Evolutionary conservation across 2,113 vertebrate genomes (phyloP), one percentile per base, ranked within the genome.

Genomic region (Beaufortia kweichowensis): DNA sequence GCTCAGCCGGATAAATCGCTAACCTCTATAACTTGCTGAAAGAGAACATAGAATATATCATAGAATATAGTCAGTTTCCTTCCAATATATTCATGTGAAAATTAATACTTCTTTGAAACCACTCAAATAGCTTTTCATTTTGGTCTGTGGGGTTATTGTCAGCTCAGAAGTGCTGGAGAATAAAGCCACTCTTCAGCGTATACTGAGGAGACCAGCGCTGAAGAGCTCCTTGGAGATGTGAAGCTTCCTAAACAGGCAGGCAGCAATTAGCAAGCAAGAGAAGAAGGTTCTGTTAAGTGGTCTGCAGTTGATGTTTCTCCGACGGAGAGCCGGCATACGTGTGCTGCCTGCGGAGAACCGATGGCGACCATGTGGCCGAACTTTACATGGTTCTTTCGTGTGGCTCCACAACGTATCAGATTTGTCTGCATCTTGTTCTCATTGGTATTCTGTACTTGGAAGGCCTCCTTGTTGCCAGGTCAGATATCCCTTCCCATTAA

Each of bases 401-500:
- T 11, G 15, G 15, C 3, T 46, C 43, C 43, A 48, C 73, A 48
- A 61, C 11, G 19, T 78, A 63, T 72, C 78, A 71, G 76, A 79
- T 84, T 63, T 28, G 19, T 35, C 35, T 33, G 66, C 33, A 69
- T 31, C 0, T 66, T 56, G 43, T 21, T 15, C 55, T 33, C 57
- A 81, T 86, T 88, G 85, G 81, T 86, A 87, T 84, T 85, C 79
- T 46, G 53, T 82, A 75, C 67, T 82, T 55, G 29, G 76, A 85
- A 81, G 73, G 15, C 28, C 69, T 67, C 65, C 65, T 43, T 60
- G 70, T 78, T 46, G 86, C 86, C 86, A 86, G 86, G 84, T 88
- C 85, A 81, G 87, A 85, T 91, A 89, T 88, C 81, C 84, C 73
- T 77, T 80, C 78, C 88, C 87, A 90, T 92, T 90, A 90, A 85